phyloP scores from a whole-genome alignment of 2,888 invertebrate species.

The Melikaiella ostensackeni region DNA sequence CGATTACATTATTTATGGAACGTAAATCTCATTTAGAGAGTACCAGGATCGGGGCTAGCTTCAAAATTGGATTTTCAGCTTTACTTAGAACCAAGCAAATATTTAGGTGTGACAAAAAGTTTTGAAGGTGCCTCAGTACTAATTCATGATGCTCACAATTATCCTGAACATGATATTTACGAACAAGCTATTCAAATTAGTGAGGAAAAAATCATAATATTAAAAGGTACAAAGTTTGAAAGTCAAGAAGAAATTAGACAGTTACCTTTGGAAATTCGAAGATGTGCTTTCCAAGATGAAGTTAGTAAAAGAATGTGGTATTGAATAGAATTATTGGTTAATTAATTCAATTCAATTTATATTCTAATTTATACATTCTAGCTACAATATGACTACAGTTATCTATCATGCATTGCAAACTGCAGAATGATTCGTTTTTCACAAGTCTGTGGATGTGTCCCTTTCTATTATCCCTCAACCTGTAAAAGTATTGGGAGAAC shows the following conservation, averaged over 20 bases:
- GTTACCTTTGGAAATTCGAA: neutral
- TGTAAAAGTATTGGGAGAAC: neutral
- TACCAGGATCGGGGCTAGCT: neutral
- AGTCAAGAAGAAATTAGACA: neutral
- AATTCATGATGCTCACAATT: constrained; percentile 5
- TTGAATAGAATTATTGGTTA: too few relatives aligned
- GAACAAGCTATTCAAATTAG: neutral
- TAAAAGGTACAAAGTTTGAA: neutral
- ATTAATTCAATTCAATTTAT: too few relatives aligned
- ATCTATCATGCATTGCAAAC: neutral
- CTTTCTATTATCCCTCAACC: neutral
- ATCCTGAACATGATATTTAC: neutral
- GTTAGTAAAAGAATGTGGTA: neutral
- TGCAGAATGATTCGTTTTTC: neutral
- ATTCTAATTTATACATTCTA: too few relatives aligned
- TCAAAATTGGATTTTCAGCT: neutral
- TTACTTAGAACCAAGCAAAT: neutral
- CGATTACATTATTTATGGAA: neutral
- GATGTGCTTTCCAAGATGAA: neutral
- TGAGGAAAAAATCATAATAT: neutral
- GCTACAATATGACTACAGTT: neutral
- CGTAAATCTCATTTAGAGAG: neutral
- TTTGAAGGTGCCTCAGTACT: neutral
- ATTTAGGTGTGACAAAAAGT: neutral
- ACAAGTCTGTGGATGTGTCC: constrained; percentile 9